Evolutionary conservation across 2,113 vertebrate genomes (phyloP), one percentile per base, ranked within the genome.

Genomic region (Naja naja): DNA sequence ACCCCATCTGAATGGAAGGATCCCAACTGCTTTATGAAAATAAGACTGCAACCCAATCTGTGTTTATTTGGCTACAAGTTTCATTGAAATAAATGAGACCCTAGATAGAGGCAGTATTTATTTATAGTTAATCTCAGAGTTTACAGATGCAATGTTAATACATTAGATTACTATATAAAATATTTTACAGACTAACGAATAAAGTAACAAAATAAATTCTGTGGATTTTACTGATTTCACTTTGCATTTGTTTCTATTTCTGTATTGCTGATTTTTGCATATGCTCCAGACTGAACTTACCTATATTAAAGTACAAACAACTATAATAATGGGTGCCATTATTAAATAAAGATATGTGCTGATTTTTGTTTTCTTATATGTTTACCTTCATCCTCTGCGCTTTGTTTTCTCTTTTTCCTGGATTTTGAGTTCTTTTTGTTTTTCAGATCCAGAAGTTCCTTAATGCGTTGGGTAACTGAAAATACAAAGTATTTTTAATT

Each of bases 351-450:
- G 8, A 64, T 27, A 30, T 53, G 39, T 89, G 49, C 4, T 52
- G 52, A 43, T 9, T 90, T 81, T 89, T 52, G 47, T 64, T n/a
- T 92, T 54, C 45, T 90, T 89, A 22, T 64, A 86, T n/a, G 87
- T 87, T 55, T 97, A 97, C 98, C 98, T 96, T 99, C 98, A 47
- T 99, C 98, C 0, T 99, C 98, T 0, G 97, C 97, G 93, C 98
- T 99, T 95, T 99, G 98, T 95, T 99, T 99, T 94, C 98, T 97
- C 96, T 99, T 99, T 96, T 99, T 99, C 93, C 98, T 98, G 92
- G 98, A 99, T 97, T 99, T 99, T 91, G 98, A 98, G 94, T 98
- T 98, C 96, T 99, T 99, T 97, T 99, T 99, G 92, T 97, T 97
- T 96, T 98, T 98, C 87, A 98, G 95, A 93, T 99, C 98, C 96